Evolutionary conservation across 1,140 invertebrate species (phyloP), one percentile per base, ranked within the genome.

Genomic region (Notospermus geniculatus): DNA sequence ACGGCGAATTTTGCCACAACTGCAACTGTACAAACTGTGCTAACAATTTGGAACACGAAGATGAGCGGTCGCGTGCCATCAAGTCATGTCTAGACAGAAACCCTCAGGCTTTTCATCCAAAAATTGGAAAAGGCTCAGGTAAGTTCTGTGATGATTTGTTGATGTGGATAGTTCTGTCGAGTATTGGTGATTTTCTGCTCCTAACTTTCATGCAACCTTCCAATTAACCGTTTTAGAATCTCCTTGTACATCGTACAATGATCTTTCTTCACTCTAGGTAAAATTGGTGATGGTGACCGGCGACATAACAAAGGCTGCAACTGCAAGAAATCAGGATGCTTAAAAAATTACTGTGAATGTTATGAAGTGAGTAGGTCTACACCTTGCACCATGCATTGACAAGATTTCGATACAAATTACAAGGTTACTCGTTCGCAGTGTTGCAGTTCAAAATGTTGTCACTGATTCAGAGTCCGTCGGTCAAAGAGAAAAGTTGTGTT

Each of bases 321-420:
- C 76, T 99, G 97, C 80, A 98, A 98, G 83, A 85, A 96, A 59
- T 98, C 95, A 41, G 95, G 95, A 9, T 99, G 97, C 84, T 85
- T 99, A 28, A 99, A 99, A 80, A 99, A 99, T 83, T 99, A 99
- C 80, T 99, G 97, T 82, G 97, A 99, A 86, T 99, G 97, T 82
- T 99, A 98, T 75, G 97, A 99, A 87, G 92, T 92, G 78, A 71
- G 69, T 54, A 43, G 32, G 50, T 36, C 15, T n/a, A n/a, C n/a
- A n/a, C n/a, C n/a, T n/a, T n/a, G n/a, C n/a, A n/a, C n/a, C n/a
- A n/a, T n/a, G n/a, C n/a, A n/a, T n/a, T n/a, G n/a, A n/a, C n/a
- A n/a, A n/a, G n/a, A n/a, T n/a, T n/a, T n/a, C n/a, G n/a, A n/a
- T n/a, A n/a, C n/a, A n/a, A n/a, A n/a, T n/a, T n/a, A n/a, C n/a